Conservation (phyloP, 2,797 vertebrate species). For the Ispidina picta region DNA sequence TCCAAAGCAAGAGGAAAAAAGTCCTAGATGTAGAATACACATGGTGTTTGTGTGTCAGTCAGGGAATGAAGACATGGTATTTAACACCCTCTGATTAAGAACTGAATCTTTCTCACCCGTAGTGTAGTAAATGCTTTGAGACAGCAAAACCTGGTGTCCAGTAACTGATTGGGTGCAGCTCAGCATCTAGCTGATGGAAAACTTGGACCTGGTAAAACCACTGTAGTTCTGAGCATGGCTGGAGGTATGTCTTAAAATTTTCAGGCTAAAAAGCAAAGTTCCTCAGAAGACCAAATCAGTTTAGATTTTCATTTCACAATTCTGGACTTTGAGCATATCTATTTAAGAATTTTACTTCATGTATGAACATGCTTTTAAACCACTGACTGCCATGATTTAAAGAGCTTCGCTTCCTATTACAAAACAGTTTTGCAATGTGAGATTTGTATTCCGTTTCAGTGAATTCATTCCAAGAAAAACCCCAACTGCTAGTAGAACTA, state of each 20-base stretch:
- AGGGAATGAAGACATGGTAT: background rate
- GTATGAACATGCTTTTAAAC: background rate
- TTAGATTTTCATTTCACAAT: background rate
- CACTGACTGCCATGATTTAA: background rate
- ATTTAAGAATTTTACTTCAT: background rate
- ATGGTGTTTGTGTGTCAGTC: background rate
- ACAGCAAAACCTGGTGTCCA: background rate
- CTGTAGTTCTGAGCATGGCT: background rate
- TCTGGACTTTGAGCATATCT: background rate
- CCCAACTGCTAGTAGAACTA: background rate
- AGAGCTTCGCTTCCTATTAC: background rate
- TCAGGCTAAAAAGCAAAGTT: background rate
- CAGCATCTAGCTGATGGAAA: background rate
- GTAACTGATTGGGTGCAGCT: background rate
- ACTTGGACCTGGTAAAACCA: background rate
- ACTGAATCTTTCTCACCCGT: background rate
- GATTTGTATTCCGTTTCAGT: background rate
- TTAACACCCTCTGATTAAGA: background rate
- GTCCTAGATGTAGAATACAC: background rate
- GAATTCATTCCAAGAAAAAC: accelerated
- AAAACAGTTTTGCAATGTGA: background rate
- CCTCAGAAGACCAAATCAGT: background rate
- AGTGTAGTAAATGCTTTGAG: background rate
- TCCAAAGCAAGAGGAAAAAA: background rate
- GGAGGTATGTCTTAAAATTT: background rate